A percentile compares a stretch with the other conserved stretches of the same genome.
Conservation (phyloP, 1,140 invertebrate genomes). For the Goniozus legneri region DNA sequence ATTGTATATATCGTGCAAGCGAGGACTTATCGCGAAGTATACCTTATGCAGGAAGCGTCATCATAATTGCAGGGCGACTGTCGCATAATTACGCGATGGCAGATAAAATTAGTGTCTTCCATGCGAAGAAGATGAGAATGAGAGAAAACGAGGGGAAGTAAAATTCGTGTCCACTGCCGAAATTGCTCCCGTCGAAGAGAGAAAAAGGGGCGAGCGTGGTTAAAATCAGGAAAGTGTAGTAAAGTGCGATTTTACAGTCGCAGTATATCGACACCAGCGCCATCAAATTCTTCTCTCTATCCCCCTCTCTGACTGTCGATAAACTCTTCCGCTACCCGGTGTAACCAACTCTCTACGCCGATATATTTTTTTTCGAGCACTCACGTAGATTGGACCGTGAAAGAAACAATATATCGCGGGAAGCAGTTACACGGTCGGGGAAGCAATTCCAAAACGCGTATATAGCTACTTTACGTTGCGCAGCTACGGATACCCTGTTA, state of each 20-base stretch:
- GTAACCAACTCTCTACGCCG: neutral
- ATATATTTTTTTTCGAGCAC: constrained; percentile 8
- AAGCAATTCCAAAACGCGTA: constrained; percentile 1
- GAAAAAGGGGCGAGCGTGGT: neutral
- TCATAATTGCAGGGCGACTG: neutral
- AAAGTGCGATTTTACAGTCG: neutral
- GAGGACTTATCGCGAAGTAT: no score
- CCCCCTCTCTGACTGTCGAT: no score
- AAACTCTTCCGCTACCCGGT: neutral
- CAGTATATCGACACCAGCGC: no score
- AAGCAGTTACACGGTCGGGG: constrained; percentile 7
- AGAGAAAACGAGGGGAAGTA: no score
- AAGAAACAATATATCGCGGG: constrained; percentile 7
- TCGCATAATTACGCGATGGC: neutral
- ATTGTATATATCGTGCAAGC: no score
- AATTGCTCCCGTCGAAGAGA: neutral
- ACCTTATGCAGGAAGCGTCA: neutral
- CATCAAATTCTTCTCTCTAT: no score
- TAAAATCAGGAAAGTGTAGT: neutral
- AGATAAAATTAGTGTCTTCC: neutral
- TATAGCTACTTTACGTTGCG: no score
- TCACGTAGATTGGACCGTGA: constrained; percentile 15
- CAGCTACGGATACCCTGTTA: no score
- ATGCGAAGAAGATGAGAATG: neutral
- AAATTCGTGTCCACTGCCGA: neutral